phyloP scores from a whole-genome alignment of 1,140 invertebrate species.

The Drosophila serrata region DNA sequence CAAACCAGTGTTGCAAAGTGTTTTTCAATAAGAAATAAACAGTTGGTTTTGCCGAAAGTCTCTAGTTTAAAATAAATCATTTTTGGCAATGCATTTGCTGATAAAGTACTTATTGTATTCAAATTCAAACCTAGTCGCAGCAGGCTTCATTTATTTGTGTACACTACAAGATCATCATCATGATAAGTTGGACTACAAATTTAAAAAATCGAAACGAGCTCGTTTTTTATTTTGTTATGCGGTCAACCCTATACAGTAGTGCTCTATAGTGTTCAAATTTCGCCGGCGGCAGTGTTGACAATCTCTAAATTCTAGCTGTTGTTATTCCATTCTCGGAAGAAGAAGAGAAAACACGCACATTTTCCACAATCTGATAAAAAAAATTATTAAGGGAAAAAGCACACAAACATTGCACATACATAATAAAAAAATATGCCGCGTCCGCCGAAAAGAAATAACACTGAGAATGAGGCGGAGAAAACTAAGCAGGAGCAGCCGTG shows the following conservation, averaged over 20 bases:
- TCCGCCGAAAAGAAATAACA: constrained; percentile 36
- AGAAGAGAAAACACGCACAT: constrained; percentile 77
- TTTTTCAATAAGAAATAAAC: no score
- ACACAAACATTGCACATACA: constrained; percentile 3
- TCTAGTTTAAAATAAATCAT: neutral
- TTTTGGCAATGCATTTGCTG: neutral
- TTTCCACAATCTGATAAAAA: constrained; percentile 47
- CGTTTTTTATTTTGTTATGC: constrained; percentile 7
- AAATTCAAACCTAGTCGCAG: constrained; percentile 4
- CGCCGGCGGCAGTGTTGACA: constrained; percentile 63
- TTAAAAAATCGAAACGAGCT: constrained; percentile 18
- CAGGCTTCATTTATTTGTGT: constrained; percentile 4
- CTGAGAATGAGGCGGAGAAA: constrained; percentile 4
- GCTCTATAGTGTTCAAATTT: constrained; percentile 44
- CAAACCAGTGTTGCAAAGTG: neutral
- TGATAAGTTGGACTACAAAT: constrained; percentile 24
- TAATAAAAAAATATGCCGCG: constrained; percentile 30
- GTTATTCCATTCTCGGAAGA: constrained; percentile 55
- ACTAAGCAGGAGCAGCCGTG: constrained; percentile 2
- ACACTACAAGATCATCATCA: constrained; percentile 18
- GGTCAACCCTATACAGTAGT: constrained; percentile 12
- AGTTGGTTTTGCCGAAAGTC: neutral
- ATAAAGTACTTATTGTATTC: neutral
- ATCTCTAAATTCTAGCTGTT: constrained; percentile 70
- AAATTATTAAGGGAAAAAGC: constrained; percentile 23